phyloP scores from a whole-genome alignment of 2,888 invertebrate species.

The Agrochola circellaris region DNA sequence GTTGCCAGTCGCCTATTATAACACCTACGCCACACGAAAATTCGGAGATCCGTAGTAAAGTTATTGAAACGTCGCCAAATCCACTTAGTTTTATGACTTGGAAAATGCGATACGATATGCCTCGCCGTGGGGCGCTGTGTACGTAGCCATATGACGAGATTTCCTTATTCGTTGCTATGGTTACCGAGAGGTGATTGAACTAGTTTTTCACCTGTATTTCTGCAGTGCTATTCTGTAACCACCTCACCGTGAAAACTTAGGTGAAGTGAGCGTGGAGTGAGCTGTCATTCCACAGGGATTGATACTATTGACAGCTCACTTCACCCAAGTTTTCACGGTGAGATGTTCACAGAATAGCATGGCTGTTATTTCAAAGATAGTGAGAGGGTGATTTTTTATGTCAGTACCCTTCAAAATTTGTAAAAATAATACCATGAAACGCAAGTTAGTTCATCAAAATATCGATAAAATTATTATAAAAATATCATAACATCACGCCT shows the following conservation, averaged over 20 bases:
- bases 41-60: slow-evolving; percentile 73
- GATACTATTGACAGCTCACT: no score
- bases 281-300: no score
- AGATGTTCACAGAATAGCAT: no score
- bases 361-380: slow-evolving; percentile 26
- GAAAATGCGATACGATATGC: slow-evolving; percentile 83
- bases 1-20: slow-evolving; percentile 52
- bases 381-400: neutral
- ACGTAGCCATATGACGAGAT: slow-evolving; percentile 60
- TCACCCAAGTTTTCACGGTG: no score
- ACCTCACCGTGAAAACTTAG: no score
- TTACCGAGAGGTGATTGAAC: slow-evolving; percentile 57
- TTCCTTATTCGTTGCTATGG: slow-evolving; percentile 68
- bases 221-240: no score
- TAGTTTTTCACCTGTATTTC: slow-evolving; percentile 51
- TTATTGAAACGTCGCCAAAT: slow-evolving; percentile 88
- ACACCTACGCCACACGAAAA: slow-evolving; percentile 64
- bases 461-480: neutral
- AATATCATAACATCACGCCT: neutral
- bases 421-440: neutral
- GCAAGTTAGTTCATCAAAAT: neutral
- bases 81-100: slow-evolving; percentile 88
- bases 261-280: no score
- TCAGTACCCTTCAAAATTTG: neutral
- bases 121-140: slow-evolving; percentile 62